Conservation (phyloP, 2,113 vertebrate genomes). For the Eretmochelys imbricata region DNA sequence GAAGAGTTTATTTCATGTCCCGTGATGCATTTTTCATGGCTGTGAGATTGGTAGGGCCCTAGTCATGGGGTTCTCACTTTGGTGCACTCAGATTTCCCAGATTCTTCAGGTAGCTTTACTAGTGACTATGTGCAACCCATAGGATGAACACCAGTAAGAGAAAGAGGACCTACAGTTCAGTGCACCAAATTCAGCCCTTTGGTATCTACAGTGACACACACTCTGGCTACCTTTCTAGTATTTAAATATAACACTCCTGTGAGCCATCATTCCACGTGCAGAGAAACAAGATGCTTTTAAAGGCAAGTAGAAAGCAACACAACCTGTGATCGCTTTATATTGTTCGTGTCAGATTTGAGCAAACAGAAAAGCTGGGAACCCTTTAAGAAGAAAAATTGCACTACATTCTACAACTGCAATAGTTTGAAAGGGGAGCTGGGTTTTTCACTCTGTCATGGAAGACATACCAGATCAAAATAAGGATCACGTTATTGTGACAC, state of each 20-base stretch:
- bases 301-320: background rate
- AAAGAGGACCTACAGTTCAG: background rate
- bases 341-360: background rate
- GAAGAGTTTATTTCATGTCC: too few relatives aligned
- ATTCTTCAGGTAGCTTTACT: background rate
- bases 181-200: background rate
- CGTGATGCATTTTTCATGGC: too few relatives aligned
- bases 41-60: too few relatives aligned
- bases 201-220: background rate
- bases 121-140: background rate
- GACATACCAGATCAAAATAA: background rate
- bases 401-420: background rate
- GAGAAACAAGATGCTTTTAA: background rate
- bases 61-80: background rate
- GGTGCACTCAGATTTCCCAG: background rate
- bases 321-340: background rate
- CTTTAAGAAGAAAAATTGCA: background rate
- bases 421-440: background rate
- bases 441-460: too few relatives aligned
- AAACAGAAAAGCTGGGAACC: background rate
- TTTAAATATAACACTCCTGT: background rate
- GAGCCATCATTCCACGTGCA: background rate
- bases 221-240: background rate
- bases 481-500: background rate
- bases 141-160: background rate